Base-by-base conservation (phyloP, 1,140 invertebrate genomes). In the Hyles euphorbiae region DNA sequence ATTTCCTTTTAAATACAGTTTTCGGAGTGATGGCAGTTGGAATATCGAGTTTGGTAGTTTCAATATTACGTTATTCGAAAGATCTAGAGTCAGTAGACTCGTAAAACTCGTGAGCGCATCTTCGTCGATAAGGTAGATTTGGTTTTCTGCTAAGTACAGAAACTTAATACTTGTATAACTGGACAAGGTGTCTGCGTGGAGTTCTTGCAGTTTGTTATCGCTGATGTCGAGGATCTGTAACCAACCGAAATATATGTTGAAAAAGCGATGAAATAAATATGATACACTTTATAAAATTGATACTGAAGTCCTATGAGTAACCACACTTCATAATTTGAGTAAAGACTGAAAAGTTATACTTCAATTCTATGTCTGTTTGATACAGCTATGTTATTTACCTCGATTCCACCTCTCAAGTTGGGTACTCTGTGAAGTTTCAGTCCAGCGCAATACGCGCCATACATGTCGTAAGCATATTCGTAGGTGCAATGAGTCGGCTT, bases 191-290 rank as follows among this genome's bases (percentile, higher is more conserved):
- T 87, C 76, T 56, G 79, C 79, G 61, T 79, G 82, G 40, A 93
- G 62, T 74, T 92, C 91, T 74, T 89, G 88, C 59, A 93, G 90
- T 77, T 91, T 90, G 78, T 93, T 93, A 62, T 88, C 89, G 43
- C 91, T 90, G 80, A 92, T 89, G 70, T 93, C 92, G n/a, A 93
- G 78, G 58, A 92, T 90, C 92, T 93, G 84, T 40, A 89, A 89
- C 53, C 47, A 61, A 62, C 69, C 65, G 68, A 60, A 5, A 40
- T 40, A 40, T 8, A 40, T 40, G 36, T 5, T 40, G 5, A 40
- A 22, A 22, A 22, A 22, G 22, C 2, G 22, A 22, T 22, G 22
- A 22, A 22, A 22, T 22, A 22, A 0, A 22, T 22, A 22, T 22
- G 1, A 22, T 22, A 22, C 22, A 22, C 22, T 22, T 22, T 22